Conservation (phyloP, 1,140 invertebrate species). For the Monochamus saltuarius region DNA sequence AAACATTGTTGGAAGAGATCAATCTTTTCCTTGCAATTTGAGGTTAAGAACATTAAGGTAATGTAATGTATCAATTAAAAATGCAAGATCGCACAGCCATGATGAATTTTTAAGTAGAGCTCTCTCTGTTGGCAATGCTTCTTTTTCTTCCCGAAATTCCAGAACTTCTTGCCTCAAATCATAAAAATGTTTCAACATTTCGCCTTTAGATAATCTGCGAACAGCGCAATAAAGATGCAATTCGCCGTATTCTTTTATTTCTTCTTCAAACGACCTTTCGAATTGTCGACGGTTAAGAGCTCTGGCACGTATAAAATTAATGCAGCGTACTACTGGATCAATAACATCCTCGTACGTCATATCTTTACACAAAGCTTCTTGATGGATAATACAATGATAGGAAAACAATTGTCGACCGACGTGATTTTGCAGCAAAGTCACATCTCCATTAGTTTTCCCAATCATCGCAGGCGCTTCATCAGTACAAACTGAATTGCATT, state of each 20-base stretch:
- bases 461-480: not conserved
- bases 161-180: too few species aligned
- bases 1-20: not conserved
- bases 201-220: too few species aligned
- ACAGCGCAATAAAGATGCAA: too few species aligned
- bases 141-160: too few species aligned
- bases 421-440: too few species aligned
- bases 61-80: not conserved
- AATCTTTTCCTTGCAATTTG: conserved; percentile 7
- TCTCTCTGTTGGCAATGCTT: too few species aligned
- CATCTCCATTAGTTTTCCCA: too few species aligned
- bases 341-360: not conserved
- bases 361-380: conserved; percentile 3
- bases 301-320: too few species aligned
- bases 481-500: conserved; percentile 1
- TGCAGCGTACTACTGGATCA: too few species aligned
- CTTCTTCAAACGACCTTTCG: not conserved
- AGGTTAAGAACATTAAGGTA: conserved; percentile 5
- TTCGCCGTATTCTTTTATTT: not conserved
- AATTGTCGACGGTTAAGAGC: not conserved
- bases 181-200: too few species aligned
- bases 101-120: too few species aligned
- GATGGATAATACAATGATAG: conserved; percentile 3
- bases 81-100: conserved; percentile 1
- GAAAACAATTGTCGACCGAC: too few species aligned